Conservation (phyloP, 92 coral and sea anemone species). For the Desmophyllum pertusum region DNA sequence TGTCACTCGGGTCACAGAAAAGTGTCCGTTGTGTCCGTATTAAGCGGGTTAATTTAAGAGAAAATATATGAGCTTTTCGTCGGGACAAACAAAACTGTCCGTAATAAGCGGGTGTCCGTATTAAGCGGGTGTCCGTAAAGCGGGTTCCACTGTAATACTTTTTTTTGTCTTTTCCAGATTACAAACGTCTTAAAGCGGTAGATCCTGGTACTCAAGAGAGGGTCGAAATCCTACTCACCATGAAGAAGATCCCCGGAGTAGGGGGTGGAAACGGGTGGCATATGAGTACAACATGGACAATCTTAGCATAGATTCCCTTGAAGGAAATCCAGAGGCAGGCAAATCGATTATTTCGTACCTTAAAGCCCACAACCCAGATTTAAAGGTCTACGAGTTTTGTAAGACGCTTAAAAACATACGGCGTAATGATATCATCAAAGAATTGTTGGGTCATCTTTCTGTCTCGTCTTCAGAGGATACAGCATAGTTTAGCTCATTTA, state of each 20-base stretch:
- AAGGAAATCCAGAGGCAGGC: neutral
- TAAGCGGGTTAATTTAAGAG: no score
- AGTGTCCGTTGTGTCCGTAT: no score
- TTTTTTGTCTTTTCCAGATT: neutral
- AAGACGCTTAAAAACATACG: constrained; percentile 22
- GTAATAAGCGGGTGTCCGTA: no score
- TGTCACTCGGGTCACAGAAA: no score
- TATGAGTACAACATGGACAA: neutral
- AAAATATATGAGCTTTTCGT: no score
- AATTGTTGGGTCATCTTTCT: constrained; percentile 1
- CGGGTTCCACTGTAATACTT: no score
- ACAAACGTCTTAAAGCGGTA: neutral
- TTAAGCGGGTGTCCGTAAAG: no score
- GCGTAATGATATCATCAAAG: constrained; percentile 25
- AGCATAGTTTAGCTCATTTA: neutral
- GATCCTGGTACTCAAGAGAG: neutral
- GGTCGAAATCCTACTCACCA: neutral
- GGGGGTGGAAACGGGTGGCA: constrained; percentile 9
- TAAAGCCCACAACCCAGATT: neutral
- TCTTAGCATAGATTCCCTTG: neutral
- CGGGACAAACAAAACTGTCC: no score
- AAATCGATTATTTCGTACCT: neutral
- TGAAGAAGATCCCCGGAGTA: neutral
- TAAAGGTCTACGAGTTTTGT: constrained; percentile 30
- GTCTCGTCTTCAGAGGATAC: neutral